Evolutionary conservation across 1,140 invertebrate species (phyloP).

Genomic region (Drosophila parvula): DNA sequence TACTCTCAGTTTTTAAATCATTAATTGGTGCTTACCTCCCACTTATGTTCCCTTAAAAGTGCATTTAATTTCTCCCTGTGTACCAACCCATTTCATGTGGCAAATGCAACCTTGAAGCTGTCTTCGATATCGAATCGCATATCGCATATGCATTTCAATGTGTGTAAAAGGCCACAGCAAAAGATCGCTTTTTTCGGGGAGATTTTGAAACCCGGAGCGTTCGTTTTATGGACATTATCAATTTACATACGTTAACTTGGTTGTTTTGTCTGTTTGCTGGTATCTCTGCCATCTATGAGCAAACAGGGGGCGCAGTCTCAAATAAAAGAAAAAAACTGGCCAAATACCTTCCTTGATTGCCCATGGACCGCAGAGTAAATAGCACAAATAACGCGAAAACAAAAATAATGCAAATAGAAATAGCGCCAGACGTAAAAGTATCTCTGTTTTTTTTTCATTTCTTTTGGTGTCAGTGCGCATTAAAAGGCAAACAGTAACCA

Average conservation of each 20-base stretch:
- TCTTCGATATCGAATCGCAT: conserved; percentile 55
- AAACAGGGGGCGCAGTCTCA: conserved; percentile 55
- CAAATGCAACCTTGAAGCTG: conserved; percentile 70
- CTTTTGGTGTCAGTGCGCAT: conserved; percentile 69
- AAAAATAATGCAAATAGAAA: conserved; percentile 45
- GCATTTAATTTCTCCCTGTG: neutral
- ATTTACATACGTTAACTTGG: conserved; percentile 60
- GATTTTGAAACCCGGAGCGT: conserved; percentile 63
- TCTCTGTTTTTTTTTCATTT: conserved; percentile 12
- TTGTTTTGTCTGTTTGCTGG: conserved; percentile 18
- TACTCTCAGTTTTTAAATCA: too few species aligned
- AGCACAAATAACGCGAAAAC: conserved; percentile 56
- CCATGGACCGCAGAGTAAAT: conserved; percentile 75
- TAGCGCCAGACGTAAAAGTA: conserved; percentile 41
- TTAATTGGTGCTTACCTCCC: too few species aligned
- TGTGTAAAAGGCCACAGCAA: conserved; percentile 45
- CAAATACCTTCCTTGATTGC: conserved; percentile 65
- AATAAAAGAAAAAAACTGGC: conserved; percentile 60
- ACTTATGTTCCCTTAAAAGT: neutral
- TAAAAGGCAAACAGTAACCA: conserved; percentile 49
- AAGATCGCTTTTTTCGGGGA: conserved; percentile 31
- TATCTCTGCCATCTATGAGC: conserved; percentile 45
- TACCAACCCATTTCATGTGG: conserved; percentile 37
- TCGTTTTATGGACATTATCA: conserved; percentile 67
- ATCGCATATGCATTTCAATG: conserved; percentile 63